Base-by-base conservation (phyloP, 2,888 invertebrate genomes). In the Sclerodermus sp. region DNA sequence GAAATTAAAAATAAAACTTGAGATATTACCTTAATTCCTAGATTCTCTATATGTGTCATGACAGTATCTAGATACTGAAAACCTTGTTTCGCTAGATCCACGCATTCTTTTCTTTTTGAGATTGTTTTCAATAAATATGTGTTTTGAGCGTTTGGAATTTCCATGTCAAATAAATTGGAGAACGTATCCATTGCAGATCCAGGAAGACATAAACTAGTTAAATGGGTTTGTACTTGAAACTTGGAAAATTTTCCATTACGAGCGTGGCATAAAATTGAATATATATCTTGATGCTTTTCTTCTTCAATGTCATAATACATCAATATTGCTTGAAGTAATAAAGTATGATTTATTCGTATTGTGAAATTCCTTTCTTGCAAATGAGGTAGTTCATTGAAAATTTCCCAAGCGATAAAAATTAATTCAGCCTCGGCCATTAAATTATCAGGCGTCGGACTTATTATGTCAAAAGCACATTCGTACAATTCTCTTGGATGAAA, bases 381-480 rank as follows among this genome's bases (percentile, higher is more conserved):
- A 4, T 82, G 80, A 0, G 88, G 86, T 58, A 91, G 82, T 67
- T 87, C 86, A 47, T 83, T 83, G 38, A 89, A 81, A 38, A 91
- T 84, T 77, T 92, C 89, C 73, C 86, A 87, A 0, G 89, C 87
- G 0, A 93, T 84, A 1, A 87, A 86, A 9, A 96, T 79, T 0
- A 95, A 77, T 73, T 97, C 96, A 0, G 93, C 93, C 71, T 96
- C 96, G 0, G 89, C 84, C 79, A 93, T 84, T 29, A 90, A 80
- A 61, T 87, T 85, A 50, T 85, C 87, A 50, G 85, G 81, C 52
- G 82, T 85, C 1, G 92, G 87, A 3, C 90, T 89, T 29, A 96
- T 89, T 52, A 97, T 91, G 77, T 97, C 97, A 77, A 96, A 96
- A 1, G 93, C 92, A 77, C 94, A 94, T 77, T 96, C 95, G 49